Evolutionary conservation across 1,140 invertebrate genomes (phyloP).

Genomic region (Spodoptera frugiperda): DNA sequence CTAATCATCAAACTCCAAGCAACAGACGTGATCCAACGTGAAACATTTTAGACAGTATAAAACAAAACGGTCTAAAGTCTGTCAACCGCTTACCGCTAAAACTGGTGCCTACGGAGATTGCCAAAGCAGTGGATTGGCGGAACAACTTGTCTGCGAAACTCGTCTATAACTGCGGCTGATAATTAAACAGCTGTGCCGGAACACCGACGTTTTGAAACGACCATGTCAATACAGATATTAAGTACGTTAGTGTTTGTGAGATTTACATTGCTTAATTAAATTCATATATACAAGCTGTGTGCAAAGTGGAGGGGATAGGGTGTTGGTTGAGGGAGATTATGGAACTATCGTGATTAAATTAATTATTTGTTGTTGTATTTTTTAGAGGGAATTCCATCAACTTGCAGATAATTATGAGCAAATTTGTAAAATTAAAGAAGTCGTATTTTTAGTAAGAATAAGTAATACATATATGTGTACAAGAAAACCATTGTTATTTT

Average conservation of each 20-base stretch:
- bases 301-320: not conserved
- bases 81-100: constrained; percentile 48
- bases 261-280: constrained; percentile 42
- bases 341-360: too few relatives aligned
- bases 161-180: constrained; percentile 71
- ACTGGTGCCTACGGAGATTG: constrained; percentile 46
- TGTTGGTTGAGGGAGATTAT: not conserved
- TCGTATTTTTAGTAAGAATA: too few relatives aligned
- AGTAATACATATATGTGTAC: too few relatives aligned
- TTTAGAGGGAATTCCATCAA: too few relatives aligned
- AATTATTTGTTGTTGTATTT: too few relatives aligned
- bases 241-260: constrained; percentile 36
- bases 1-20: too few relatives aligned
- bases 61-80: not conserved
- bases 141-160: constrained; percentile 72
- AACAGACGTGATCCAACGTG: too few relatives aligned
- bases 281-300: constrained; percentile 36
- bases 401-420: too few relatives aligned
- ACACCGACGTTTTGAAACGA: constrained; percentile 50
- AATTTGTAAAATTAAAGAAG: too few relatives aligned
- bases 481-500: too few relatives aligned
- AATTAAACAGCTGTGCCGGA: constrained; percentile 79
- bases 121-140: constrained; percentile 50
- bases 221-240: constrained; percentile 46
- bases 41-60: too few relatives aligned